Percentiles rank a stretch among this genome's conserved stretches.
Evolutionary conservation across 2,113 vertebrate species (phyloP).

Genomic region (Nesoenas mayeri): DNA sequence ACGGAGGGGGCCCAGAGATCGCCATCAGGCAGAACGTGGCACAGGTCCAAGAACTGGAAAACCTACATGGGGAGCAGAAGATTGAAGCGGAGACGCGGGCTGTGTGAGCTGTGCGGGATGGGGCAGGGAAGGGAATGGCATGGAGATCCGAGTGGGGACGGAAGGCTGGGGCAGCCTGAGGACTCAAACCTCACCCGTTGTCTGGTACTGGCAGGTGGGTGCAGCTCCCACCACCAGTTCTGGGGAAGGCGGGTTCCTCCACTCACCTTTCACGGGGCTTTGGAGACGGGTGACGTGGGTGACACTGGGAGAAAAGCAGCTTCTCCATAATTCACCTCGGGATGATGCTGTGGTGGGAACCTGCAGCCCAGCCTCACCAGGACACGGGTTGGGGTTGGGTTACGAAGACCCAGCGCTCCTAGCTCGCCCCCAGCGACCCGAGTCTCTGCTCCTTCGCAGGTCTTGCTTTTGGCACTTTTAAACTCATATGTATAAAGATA

Average conservation of each 20-base stretch:
- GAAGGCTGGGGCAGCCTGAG: neutral
- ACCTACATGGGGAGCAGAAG: slow-evolving; percentile 89
- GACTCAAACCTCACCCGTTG: neutral
- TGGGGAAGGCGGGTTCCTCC: neutral
- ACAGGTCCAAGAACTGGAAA: slow-evolving; percentile 79
- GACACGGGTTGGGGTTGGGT: neutral
- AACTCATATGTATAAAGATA: neutral
- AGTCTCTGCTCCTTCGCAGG: slow-evolving; percentile 24
- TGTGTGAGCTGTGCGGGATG: slow-evolving; percentile 67
- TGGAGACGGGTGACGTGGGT: neutral
- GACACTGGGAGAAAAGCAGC: neutral
- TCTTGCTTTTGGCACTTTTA: slow-evolving; percentile 40
- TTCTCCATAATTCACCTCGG: neutral
- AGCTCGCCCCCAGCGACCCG: neutral
- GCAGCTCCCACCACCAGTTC: neutral
- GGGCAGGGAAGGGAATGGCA: neutral
- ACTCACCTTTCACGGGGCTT: neutral
- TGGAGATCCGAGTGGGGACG: neutral
- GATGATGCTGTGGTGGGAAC: neutral
- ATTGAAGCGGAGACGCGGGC: slow-evolving; percentile 94
- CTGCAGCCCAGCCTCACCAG: neutral
- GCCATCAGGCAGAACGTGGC: slow-evolving; percentile 88
- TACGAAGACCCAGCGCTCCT: neutral
- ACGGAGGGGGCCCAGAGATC: slow-evolving; percentile 91
- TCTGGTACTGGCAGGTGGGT: neutral